These are phyloP conservation scores for Dicycla oo DNA, from an alignment of 2,888 invertebrate genomes.

Conservation along the genomic window DNA sequence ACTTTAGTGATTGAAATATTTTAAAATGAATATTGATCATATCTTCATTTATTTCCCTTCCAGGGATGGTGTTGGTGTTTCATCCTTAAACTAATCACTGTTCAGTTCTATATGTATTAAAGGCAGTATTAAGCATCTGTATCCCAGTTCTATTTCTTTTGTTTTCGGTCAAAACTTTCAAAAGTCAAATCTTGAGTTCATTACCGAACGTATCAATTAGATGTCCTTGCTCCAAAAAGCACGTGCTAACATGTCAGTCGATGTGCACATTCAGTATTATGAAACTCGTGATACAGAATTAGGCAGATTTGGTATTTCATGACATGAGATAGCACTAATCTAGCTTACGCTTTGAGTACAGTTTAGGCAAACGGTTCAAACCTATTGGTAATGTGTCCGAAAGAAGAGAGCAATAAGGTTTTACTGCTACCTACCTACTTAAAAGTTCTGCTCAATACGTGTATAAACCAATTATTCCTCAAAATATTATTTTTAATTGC, in stretches of 20 bases:
- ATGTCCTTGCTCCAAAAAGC: not conserved
- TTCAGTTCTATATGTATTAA: not conserved
- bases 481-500: too few species aligned
- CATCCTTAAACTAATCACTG: not conserved
- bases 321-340: not conserved
- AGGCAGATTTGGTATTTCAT: not conserved
- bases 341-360: conserved; percentile 5
- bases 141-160: not conserved
- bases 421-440: too few species aligned
- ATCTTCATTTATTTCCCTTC: not conserved
- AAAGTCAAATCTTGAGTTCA: not conserved
- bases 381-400: too few species aligned
- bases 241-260: not conserved
- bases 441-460: too few species aligned
- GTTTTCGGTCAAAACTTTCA: not conserved
- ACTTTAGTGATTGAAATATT: not conserved
- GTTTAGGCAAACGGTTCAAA: not conserved
- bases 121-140: not conserved
- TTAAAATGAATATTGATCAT: not conserved
- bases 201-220: not conserved
- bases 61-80: not conserved
- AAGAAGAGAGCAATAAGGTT: too few species aligned
- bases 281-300: not conserved
- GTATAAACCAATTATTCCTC: too few species aligned
- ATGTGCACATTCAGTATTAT: not conserved